Conservation (phyloP, 64 coral and sea anemone species). For the Stichodactyla helianthus region DNA sequence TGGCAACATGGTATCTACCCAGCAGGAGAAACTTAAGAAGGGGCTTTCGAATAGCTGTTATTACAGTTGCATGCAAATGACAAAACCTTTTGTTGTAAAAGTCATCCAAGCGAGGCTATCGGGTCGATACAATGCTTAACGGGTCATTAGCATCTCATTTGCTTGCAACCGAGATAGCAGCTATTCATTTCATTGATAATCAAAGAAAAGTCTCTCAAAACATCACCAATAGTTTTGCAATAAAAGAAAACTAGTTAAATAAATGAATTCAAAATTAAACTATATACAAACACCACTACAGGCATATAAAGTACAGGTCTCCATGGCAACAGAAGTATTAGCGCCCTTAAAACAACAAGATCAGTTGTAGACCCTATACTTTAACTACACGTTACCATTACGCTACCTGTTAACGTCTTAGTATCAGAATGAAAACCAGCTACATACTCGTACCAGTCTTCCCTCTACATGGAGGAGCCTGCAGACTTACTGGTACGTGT, state of each 20-base stretch:
- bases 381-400: neutral
- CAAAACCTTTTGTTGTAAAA: too few relatives aligned
- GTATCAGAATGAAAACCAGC: neutral
- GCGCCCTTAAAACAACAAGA: neutral
- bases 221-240: neutral
- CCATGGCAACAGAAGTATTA: neutral
- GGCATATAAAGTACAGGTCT: neutral
- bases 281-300: neutral
- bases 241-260: neutral
- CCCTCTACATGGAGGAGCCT: slow-evolving; percentile 9
- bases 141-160: too few relatives aligned
- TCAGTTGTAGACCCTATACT: neutral
- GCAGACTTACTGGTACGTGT: slow-evolving; percentile 57
- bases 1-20: too few relatives aligned
- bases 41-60: too few relatives aligned
- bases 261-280: neutral
- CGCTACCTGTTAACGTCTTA: neutral
- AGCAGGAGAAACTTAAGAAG: too few relatives aligned
- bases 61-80: too few relatives aligned
- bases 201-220: neutral
- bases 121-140: too few relatives aligned
- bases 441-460: neutral
- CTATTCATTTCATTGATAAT: neutral
- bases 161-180: too few relatives aligned
- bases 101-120: too few relatives aligned